Percentiles rank a stretch among this genome's conserved stretches.
These are phyloP conservation scores for Axea sp. DNA, from an alignment of 2,888 invertebrate genomes.

Conservation along the genomic window DNA sequence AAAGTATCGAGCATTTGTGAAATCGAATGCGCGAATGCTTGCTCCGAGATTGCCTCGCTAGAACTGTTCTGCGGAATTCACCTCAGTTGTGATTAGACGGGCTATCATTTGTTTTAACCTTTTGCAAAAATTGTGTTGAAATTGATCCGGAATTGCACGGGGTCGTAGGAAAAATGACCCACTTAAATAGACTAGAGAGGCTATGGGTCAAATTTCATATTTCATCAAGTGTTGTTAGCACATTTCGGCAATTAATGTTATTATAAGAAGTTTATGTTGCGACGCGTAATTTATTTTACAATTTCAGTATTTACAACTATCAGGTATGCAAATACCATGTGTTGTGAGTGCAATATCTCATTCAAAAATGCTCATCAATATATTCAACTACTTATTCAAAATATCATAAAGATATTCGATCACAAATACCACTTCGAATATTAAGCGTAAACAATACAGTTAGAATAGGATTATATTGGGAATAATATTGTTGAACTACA, in stretches of 20 bases:
- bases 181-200: background rate
- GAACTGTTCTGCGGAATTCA: conserved; percentile 13
- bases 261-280: no score
- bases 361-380: no score
- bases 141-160: conserved; percentile 20
- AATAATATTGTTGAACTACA: no score
- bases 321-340: no score
- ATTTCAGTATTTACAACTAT: no score
- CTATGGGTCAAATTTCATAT: background rate
- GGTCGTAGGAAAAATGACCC: conserved; percentile 9
- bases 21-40: conserved; percentile 56
- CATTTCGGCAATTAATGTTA: conserved; percentile 14
- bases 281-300: no score
- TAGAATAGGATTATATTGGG: no score
- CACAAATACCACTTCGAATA: no score
- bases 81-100: conserved; percentile 16
- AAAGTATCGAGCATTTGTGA: conserved; percentile 70
- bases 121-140: conserved; percentile 20
- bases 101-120: conserved; percentile 51
- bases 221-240: conserved; percentile 2
- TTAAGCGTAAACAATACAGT: no score
- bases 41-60: conserved; percentile 12
- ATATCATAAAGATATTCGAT: no score
- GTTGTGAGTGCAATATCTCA: no score
- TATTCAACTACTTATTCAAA: no score